Percentiles rank a stretch among this genome's conserved stretches.
Evolutionary conservation across 2,797 vertebrate species (phyloP).

Genomic region (Alauda arvensis): DNA sequence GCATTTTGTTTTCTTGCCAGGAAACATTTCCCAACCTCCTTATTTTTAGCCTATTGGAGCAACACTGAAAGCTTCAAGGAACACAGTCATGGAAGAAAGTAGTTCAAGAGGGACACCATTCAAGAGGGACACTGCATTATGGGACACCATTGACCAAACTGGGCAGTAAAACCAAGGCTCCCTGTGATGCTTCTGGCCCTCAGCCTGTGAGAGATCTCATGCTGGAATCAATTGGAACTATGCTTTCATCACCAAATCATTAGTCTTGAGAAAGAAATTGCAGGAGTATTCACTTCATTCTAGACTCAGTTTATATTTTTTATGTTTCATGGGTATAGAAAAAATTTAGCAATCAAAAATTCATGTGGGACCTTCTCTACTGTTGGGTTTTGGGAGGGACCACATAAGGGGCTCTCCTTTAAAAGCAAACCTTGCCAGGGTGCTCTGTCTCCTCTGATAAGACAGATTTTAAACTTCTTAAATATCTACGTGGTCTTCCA

Average conservation of each 20-base stretch:
- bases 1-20: neutral
- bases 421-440: neutral
- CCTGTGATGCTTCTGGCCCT: neutral
- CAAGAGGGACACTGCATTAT: neutral
- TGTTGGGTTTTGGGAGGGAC: neutral
- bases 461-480: neutral
- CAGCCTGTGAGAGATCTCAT: neutral
- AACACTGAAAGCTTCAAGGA: neutral
- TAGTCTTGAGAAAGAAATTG: neutral
- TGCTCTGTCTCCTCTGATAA: neutral
- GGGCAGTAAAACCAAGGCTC: neutral
- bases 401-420: rapidly evolving
- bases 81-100: neutral
- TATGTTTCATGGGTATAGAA: neutral
- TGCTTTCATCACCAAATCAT: neutral
- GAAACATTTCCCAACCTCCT: neutral
- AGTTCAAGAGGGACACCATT: neutral
- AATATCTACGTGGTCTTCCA: neutral
- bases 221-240: neutral
- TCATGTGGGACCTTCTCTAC: neutral
- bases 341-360: neutral
- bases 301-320: neutral
- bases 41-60: neutral
- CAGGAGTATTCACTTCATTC: neutral
- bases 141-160: neutral